Evolutionary conservation across 2,113 vertebrate species (phyloP).

Genomic region (Alexandromys fortis): DNA sequence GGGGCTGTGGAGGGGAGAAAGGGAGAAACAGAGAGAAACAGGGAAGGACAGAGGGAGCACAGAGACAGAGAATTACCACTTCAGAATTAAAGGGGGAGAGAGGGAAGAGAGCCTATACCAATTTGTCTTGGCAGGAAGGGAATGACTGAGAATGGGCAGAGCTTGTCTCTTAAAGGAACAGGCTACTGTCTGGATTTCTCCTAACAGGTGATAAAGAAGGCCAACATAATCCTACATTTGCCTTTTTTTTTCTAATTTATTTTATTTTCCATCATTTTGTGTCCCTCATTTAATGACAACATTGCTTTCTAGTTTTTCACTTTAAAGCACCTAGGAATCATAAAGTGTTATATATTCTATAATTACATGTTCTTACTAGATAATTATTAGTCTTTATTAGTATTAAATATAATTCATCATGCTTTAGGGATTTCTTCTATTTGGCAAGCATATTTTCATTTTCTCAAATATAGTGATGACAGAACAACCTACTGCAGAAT

Average conservation of each 20-base stretch:
- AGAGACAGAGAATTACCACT: too few species aligned
- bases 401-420: constrained; percentile 21
- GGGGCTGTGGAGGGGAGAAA: too few species aligned
- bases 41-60: too few species aligned
- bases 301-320: not conserved
- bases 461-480: not conserved
- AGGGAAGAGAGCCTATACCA: too few species aligned
- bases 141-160: too few species aligned
- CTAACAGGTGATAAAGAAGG: too few species aligned
- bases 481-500: not conserved
- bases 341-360: constrained; percentile 3
- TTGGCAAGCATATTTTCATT: not conserved
- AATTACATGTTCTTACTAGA: constrained; percentile 28
- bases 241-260: not conserved
- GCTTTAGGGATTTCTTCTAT: not conserved
- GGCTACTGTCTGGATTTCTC: too few species aligned
- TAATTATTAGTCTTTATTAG: constrained; percentile 49
- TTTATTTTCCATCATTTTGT: not conserved
- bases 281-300: not conserved
- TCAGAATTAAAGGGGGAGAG: too few species aligned
- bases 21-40: too few species aligned
- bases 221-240: not conserved
- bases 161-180: too few species aligned
- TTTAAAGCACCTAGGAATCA: constrained; percentile 41
- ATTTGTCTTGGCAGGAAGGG: too few species aligned